Percentiles rank a stretch among this genome's conserved stretches.
These are phyloP conservation scores for Carettochelys insculpta DNA, from an alignment of 2,113 vertebrate species.

Conservation along the genomic window DNA sequence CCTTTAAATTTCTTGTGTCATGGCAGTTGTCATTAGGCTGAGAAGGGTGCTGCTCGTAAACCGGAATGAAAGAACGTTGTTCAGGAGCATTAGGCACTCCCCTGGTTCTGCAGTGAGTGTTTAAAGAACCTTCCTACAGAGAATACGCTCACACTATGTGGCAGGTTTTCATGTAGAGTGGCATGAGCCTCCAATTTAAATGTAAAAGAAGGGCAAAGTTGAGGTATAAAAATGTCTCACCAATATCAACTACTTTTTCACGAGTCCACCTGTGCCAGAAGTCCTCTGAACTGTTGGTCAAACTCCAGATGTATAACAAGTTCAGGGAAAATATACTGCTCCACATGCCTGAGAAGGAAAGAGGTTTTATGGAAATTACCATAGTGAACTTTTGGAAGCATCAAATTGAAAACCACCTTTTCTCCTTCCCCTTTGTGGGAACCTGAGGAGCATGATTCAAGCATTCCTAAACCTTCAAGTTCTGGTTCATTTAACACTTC, in stretches of 20 bases:
- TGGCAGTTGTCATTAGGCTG: background rate
- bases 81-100: background rate
- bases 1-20: background rate
- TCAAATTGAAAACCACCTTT: background rate
- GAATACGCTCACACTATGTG: background rate
- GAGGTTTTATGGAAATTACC: background rate
- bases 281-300: conserved; percentile 78
- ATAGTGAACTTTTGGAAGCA: background rate
- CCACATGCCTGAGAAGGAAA: conserved; percentile 76
- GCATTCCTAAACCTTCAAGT: background rate
- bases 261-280: conserved; percentile 82
- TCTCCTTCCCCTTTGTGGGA: background rate
- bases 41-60: background rate
- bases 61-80: background rate
- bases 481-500: background rate
- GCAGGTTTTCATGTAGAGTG: no score
- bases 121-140: background rate
- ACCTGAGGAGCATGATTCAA: background rate
- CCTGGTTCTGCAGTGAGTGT: background rate
- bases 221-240: conserved; percentile 56
- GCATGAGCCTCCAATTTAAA: background rate
- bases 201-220: background rate
- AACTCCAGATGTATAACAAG: conserved; percentile 80
- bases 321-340: conserved; percentile 85
- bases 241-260: conserved; percentile 77